Percentiles rank a stretch among this genome's conserved stretches.
These are phyloP conservation scores for Himalopsyche kuldschensis DNA, from an alignment of 2,888 invertebrate genomes.

Conservation along the genomic window DNA sequence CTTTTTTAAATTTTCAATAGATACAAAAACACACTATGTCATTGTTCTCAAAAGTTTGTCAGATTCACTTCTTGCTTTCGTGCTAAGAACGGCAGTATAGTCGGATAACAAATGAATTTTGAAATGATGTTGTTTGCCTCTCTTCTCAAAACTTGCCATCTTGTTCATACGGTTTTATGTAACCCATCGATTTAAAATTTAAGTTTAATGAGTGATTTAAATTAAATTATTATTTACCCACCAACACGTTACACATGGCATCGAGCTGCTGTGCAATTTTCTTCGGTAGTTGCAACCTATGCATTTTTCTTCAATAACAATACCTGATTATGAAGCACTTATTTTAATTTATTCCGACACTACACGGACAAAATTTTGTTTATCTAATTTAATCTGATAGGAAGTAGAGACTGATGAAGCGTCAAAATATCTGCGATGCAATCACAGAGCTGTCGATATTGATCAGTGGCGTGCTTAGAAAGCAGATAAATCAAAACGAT, in stretches of 20 bases:
- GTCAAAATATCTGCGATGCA: neutral
- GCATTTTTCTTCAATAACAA: neutral
- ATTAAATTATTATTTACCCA: neutral
- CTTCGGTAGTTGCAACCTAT: neutral
- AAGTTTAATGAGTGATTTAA: neutral
- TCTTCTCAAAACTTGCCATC: too few species aligned
- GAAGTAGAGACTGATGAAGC: neutral
- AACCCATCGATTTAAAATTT: neutral
- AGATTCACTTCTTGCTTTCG: too few species aligned
- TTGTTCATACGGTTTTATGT: too few species aligned
- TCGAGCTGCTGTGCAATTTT: constrained; percentile 12
- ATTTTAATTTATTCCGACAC: neutral
- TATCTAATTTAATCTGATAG: neutral
- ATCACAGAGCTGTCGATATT: neutral
- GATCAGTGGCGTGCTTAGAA: neutral
- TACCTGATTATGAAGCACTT: neutral
- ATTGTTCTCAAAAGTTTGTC: too few species aligned
- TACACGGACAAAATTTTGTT: neutral
- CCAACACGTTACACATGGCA: constrained; percentile 13
- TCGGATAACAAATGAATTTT: too few species aligned
- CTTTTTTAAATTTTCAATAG: too few species aligned
- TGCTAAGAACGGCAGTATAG: too few species aligned
- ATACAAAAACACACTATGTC: too few species aligned
- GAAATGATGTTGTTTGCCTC: too few species aligned
- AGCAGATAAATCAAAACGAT: neutral